phyloP scores from a whole-genome alignment of 2,888 invertebrate genomes.

The Leptinotarsa juncta region DNA sequence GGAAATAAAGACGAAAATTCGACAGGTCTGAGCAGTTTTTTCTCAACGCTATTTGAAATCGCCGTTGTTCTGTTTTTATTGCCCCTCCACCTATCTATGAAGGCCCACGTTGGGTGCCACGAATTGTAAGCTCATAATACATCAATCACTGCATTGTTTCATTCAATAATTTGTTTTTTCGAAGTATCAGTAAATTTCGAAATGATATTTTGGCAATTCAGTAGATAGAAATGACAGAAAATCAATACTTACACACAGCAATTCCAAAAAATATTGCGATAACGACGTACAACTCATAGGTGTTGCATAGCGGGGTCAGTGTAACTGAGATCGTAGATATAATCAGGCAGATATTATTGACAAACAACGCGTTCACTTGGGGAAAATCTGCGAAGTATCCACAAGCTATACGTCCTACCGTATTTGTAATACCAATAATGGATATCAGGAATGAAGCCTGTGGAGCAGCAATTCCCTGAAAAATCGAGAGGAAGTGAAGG shows the following conservation, averaged over 20 bases:
- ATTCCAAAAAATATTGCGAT: slow-evolving; percentile 92
- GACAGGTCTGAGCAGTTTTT: too few species aligned
- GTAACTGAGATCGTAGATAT: slow-evolving; percentile 89
- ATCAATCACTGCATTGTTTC: too few species aligned
- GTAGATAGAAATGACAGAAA: too few species aligned
- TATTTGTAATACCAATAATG: slow-evolving; percentile 94
- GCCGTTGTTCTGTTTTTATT: too few species aligned
- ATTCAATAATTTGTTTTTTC: too few species aligned
- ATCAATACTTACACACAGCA: slow-evolving; percentile 81
- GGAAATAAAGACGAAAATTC: too few species aligned
- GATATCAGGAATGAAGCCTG: slow-evolving; percentile 83
- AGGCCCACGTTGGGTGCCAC: too few species aligned
- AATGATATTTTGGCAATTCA: too few species aligned
- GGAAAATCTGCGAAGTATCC: slow-evolving; percentile 94
- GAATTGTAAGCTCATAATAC: too few species aligned
- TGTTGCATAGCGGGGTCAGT: slow-evolving; percentile 84
- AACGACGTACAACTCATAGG: slow-evolving; percentile 80
- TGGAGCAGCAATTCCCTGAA: slow-evolving; percentile 77
- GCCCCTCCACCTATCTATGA: too few species aligned
- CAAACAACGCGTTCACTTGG: slow-evolving; percentile 88
- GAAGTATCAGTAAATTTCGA: too few species aligned
- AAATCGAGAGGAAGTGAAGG: slow-evolving; percentile 40
- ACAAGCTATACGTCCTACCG: slow-evolving; percentile 88
- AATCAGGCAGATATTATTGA: slow-evolving; percentile 93
- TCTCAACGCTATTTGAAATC: too few species aligned